Conservation (phyloP, 2,113 vertebrate species). For the Oxyura jamaicensis region DNA sequence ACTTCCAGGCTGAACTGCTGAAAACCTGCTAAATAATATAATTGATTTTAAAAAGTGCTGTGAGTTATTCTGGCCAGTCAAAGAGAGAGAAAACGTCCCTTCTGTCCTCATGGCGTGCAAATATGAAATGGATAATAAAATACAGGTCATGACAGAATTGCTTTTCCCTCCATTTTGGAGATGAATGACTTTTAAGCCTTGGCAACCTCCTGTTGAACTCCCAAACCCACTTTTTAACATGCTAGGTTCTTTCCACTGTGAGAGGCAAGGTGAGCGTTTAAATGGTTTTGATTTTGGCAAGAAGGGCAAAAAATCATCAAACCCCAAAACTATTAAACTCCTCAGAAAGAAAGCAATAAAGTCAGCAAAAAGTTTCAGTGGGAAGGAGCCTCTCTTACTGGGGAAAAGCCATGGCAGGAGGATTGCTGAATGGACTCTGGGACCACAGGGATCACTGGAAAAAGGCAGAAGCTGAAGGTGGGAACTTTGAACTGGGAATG, state of each 20-base stretch:
- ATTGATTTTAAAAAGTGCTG: conserved; percentile 50
- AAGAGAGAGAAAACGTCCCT: conserved; percentile 35
- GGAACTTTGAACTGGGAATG: neutral
- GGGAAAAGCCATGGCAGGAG: neutral
- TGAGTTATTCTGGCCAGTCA: conserved; percentile 24
- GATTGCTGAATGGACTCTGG: neutral
- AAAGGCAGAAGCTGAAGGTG: neutral
- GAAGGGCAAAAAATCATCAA: conserved; percentile 1
- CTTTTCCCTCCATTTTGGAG: conserved; percentile 29
- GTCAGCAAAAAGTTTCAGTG: neutral
- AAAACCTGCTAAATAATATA: conserved; percentile 39
- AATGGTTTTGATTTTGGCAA: conserved; percentile 31
- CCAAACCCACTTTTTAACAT: neutral
- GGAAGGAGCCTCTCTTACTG: neutral
- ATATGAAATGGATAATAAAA: conserved; percentile 47
- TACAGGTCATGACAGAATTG: neutral
- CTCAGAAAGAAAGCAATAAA: neutral
- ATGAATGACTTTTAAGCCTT: conserved; percentile 24
- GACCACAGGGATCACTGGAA: neutral
- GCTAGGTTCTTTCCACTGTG: neutral
- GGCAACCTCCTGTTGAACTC: conserved; percentile 25
- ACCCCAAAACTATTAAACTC: neutral
- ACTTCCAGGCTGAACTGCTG: conserved; percentile 6
- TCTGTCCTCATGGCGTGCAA: conserved; percentile 24
- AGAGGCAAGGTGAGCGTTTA: neutral